phyloP scores from a whole-genome alignment of 2,113 vertebrate genomes.

The Climacteris rufus region DNA sequence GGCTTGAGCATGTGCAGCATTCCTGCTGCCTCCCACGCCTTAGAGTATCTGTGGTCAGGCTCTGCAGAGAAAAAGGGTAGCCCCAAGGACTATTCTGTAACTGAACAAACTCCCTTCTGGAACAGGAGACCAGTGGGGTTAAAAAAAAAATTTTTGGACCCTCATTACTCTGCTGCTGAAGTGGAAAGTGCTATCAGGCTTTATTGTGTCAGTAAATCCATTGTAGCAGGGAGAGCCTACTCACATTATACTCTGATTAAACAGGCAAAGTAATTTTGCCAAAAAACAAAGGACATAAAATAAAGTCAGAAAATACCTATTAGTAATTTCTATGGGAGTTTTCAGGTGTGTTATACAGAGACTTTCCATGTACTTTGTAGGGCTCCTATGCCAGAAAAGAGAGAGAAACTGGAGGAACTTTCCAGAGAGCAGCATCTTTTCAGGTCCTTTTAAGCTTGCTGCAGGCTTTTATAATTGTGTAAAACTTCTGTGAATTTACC shows the following conservation, averaged over 20 bases:
- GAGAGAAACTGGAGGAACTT: neutral
- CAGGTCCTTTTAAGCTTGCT: neutral
- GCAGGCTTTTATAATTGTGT: neutral
- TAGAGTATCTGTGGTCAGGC: neutral
- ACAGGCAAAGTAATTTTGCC: neutral
- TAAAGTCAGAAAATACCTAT: neutral
- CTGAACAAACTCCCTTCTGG: neutral
- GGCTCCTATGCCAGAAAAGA: neutral
- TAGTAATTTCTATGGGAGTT: neutral
- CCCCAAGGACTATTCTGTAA: neutral
- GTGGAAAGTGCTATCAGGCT: neutral
- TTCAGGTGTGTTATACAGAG: neutral
- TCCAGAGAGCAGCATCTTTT: neutral
- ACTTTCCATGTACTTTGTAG: neutral
- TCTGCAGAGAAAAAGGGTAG: neutral
- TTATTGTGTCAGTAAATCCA: neutral
- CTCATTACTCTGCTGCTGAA: neutral
- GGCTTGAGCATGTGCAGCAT: neutral
- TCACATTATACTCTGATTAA: neutral
- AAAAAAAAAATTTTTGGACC: neutral
- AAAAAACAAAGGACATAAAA: neutral
- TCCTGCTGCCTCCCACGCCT: neutral
- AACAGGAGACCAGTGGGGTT: neutral
- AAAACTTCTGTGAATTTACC: neutral
- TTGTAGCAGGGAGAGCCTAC: neutral